Evolutionary conservation across 2,888 invertebrate genomes (phyloP).

Genomic region (Nipponacmea schrenckii): DNA sequence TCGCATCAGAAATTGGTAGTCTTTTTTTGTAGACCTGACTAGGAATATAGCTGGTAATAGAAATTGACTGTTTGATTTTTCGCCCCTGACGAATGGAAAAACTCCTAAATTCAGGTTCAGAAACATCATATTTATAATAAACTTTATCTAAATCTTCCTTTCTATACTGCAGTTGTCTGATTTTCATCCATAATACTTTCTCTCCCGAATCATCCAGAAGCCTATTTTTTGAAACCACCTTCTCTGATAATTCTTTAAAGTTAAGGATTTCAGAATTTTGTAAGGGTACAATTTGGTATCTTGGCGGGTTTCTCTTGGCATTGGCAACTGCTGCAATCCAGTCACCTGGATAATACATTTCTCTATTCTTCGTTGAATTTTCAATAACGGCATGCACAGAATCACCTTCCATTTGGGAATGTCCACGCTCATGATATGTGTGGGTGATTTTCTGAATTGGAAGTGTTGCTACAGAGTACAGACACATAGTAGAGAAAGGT

Average conservation of each 20-base stretch:
- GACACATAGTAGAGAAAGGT: conserved; percentile 20
- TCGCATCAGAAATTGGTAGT: too few species aligned
- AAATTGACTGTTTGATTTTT: too few species aligned
- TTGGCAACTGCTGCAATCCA: background rate
- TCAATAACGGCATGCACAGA: conserved; percentile 23
- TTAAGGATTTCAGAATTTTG: background rate
- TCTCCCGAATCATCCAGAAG: too few species aligned
- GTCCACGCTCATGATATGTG: conserved; percentile 17
- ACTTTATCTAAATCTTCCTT: too few species aligned
- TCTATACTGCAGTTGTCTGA: too few species aligned
- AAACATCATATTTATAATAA: too few species aligned
- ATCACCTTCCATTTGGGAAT: conserved; percentile 24
- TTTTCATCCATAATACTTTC: too few species aligned
- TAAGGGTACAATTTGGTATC: background rate
- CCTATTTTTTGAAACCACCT: background rate
- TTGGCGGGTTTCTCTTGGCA: background rate
- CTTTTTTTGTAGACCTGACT: too few species aligned
- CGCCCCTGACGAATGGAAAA: too few species aligned
- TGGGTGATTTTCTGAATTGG: conserved; percentile 21
- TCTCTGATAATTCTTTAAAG: background rate
- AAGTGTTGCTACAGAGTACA: conserved; percentile 18
- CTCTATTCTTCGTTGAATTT: background rate
- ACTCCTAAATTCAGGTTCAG: too few species aligned
- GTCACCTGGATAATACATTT: background rate
- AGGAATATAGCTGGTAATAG: too few species aligned